These are phyloP conservation scores for Parambassis ranga DNA, from an alignment of 2,797 vertebrate genomes.

Conservation along the genomic window DNA sequence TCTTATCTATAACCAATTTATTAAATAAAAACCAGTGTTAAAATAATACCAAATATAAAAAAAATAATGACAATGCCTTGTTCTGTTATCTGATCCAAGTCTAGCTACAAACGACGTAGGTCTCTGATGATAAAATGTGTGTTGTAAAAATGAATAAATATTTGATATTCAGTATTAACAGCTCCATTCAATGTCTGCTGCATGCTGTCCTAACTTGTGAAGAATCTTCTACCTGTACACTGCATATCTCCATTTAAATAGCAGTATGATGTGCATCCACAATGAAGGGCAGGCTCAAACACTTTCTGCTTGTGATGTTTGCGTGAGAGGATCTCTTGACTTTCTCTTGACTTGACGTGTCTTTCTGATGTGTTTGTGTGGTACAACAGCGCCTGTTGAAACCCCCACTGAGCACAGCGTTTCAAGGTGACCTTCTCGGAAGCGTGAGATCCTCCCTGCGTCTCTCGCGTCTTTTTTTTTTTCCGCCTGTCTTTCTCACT, in stretches of 20 bases:
- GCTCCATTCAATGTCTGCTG: background rate
- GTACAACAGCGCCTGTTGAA: conserved; percentile 1
- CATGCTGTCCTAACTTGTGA: background rate
- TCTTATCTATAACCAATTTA: too few species aligned
- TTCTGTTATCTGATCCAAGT: too few species aligned
- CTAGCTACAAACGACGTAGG: too few species aligned
- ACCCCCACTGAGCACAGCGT: conserved; percentile 13
- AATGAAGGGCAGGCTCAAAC: background rate
- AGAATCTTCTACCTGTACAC: background rate
- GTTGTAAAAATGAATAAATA: background rate
- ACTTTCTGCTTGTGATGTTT: background rate
- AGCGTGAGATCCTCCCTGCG: conserved; percentile 33
- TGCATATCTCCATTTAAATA: background rate
- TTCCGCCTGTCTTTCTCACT: conserved; percentile 14
- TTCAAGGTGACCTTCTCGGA: conserved; percentile 80
- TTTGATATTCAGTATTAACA: background rate
- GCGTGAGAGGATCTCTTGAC: conserved; percentile 19
- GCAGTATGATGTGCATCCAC: too few species aligned
- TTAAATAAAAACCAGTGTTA: too few species aligned
- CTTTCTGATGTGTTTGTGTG: conserved; percentile 13
- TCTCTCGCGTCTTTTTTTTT: background rate
- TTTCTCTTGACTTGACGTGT: conserved; percentile 33
- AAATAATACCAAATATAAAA: too few species aligned
- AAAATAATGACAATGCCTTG: too few species aligned
- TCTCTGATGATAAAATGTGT: too few species aligned